Percentiles rank a stretch among this genome's conserved stretches.
Evolutionary conservation across 2,888 invertebrate genomes (phyloP).

Genomic region (Odontomyia ornata): DNA sequence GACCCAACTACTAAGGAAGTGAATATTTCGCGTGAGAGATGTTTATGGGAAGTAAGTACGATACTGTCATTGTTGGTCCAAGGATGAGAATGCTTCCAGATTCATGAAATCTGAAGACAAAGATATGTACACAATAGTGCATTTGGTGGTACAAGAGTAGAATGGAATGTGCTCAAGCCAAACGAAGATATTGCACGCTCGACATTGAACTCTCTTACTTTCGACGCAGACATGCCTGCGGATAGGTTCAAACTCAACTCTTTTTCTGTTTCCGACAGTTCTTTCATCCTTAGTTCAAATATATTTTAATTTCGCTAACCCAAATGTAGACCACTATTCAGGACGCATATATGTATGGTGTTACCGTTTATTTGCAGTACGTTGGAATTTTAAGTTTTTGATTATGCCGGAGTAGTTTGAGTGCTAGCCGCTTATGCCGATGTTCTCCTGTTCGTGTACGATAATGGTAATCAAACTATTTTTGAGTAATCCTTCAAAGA

Average conservation of each 20-base stretch:
- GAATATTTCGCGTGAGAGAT: background rate
- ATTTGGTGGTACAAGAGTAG: background rate
- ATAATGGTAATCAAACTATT: too few relatives aligned
- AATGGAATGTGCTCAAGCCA: background rate
- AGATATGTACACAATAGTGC: background rate
- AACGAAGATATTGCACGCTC: background rate
- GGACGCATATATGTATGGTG: background rate
- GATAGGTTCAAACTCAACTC: background rate
- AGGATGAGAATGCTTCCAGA: background rate
- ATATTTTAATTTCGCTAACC: conserved; percentile 12
- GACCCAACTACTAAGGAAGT: too few relatives aligned
- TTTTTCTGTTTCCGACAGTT: background rate
- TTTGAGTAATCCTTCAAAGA: too few relatives aligned
- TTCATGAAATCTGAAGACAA: background rate
- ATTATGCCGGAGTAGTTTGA: too few relatives aligned
- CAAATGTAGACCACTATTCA: background rate
- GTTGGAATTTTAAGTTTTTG: too few relatives aligned
- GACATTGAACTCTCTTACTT: background rate
- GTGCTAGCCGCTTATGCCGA: too few relatives aligned
- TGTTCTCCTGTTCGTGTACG: too few relatives aligned
- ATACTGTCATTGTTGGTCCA: background rate
- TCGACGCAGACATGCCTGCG: background rate
- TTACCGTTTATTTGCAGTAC: too few relatives aligned
- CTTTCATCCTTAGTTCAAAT: conserved; percentile 24
- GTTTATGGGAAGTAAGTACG: background rate